Evolutionary conservation across 1,140 invertebrate genomes (phyloP).

Genomic region (Drosophila sulfurigaster): DNA sequence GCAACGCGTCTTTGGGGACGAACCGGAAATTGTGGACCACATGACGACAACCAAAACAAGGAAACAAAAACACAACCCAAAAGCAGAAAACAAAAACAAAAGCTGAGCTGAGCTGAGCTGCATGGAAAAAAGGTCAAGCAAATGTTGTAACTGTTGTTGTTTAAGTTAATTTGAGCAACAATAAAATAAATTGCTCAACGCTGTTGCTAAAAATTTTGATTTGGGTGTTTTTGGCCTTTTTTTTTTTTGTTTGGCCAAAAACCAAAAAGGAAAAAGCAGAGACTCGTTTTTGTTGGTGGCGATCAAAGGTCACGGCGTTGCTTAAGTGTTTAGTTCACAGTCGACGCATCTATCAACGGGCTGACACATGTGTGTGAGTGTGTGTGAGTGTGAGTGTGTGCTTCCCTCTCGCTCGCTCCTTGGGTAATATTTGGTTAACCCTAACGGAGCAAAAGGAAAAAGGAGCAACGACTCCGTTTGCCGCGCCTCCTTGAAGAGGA

Average conservation of each 20-base stretch:
- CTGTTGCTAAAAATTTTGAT: slow-evolving; percentile 46
- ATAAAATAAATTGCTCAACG: slow-evolving; percentile 63
- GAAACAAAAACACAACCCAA: slow-evolving; percentile 7
- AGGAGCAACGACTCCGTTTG: not conserved
- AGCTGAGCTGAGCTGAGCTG: too few relatives aligned
- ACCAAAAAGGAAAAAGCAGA: not conserved
- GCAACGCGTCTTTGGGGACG: slow-evolving; percentile 5
- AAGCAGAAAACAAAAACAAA: slow-evolving; percentile 12
- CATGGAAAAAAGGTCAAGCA: slow-evolving; percentile 28
- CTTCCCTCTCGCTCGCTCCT: not conserved
- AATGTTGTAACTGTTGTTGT: slow-evolving; percentile 51
- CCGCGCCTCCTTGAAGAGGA: slow-evolving; percentile 7
- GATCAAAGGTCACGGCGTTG: slow-evolving; percentile 49
- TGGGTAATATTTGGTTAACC: slow-evolving; percentile 29
- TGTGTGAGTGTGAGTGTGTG: not conserved
- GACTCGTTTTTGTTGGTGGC: slow-evolving; percentile 2
- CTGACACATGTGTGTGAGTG: slow-evolving; percentile 7
- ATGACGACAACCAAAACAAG: slow-evolving; percentile 12
- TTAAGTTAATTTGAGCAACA: slow-evolving; percentile 65
- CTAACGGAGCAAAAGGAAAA: slow-evolving; percentile 1
- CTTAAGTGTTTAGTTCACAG: slow-evolving; percentile 33
- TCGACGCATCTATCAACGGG: slow-evolving; percentile 35
- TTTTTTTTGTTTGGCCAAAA: not conserved
- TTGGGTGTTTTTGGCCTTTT: slow-evolving; percentile 31
- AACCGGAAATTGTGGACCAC: slow-evolving; percentile 32